A percentile compares a stretch with the other conserved stretches of the same genome.
phyloP scores from a whole-genome alignment of 2,888 invertebrate genomes.

The Graphium colonna region DNA sequence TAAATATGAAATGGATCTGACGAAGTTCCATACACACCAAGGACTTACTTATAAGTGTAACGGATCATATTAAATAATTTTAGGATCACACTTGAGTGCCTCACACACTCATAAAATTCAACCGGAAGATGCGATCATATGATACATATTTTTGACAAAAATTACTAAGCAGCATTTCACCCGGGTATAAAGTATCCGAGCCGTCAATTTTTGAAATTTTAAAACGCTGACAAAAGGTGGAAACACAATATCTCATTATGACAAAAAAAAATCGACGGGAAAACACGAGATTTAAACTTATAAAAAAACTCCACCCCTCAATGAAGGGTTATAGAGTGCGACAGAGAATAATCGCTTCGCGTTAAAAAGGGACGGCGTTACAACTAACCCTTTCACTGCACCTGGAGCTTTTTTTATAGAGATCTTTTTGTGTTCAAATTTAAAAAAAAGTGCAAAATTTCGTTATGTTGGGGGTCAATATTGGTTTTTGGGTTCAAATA shows the following conservation, averaged over 20 bases:
- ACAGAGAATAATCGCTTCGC: conserved; percentile 31
- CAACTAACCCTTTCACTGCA: conserved; percentile 69
- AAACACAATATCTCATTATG: conserved; percentile 77
- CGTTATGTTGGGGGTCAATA: conserved; percentile 68
- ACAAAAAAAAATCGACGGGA: conserved; percentile 62
- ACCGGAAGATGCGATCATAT: too few relatives aligned
- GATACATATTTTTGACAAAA: too few relatives aligned
- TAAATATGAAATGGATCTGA: too few relatives aligned
- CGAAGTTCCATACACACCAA: too few relatives aligned
- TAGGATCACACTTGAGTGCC: too few relatives aligned
- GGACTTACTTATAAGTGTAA: too few relatives aligned
- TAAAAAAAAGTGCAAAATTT: conserved; percentile 76
- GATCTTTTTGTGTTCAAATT: conserved; percentile 61
- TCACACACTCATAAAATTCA: too few relatives aligned
- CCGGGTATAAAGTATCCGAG: conserved; percentile 22
- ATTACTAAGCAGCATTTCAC: neutral
- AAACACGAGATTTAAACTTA: conserved; percentile 73
- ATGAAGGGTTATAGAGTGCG: conserved; percentile 67
- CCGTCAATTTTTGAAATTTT: conserved; percentile 44
- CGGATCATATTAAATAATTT: too few relatives aligned
- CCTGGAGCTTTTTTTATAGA: conserved; percentile 63
- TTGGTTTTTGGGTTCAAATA: conserved; percentile 63
- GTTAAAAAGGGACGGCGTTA: conserved; percentile 42
- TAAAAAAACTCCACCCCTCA: conserved; percentile 68
- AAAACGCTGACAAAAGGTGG: conserved; percentile 50